Base-by-base conservation (phyloP, 2,113 vertebrate species). In the Heteronetta atricapilla region DNA sequence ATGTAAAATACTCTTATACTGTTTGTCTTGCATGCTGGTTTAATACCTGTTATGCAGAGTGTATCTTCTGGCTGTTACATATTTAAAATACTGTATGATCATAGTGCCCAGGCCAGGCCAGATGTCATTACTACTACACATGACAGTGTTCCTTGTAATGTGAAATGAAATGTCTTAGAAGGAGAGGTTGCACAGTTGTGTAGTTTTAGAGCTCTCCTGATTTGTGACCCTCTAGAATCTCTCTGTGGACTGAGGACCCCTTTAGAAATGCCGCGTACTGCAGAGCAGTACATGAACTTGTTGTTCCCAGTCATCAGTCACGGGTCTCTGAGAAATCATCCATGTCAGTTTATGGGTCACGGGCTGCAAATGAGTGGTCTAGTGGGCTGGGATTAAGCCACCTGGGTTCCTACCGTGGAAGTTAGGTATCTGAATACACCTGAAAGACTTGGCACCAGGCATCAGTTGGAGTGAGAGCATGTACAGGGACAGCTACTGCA, bases 321-420 rank as follows among this genome's bases (percentile, higher is more conserved):
- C 12, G 69, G 48, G 72, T 5, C 10, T n/a, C 26, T 17, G 36
- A 31, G 31, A 86, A 83, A 77, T 74, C 29, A 40, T 46, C n/a
- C 1, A 0, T 8, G 4, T 16, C 7, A 8, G 2, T 60, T 60
- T 80, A 42, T 0, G 1, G 58, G 10, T 88, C 53, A 67, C 31
- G 77, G 29, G 29, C 7, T 77, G 28, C 23, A 50, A 67, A 16
- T 31, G 36, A 59, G 13, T 40, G 38, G 50, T 62, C 26, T 58
- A 42, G 33, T 88, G n/a, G 14, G 53, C 38, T 48, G 40, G n/a
- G 15, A 50, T 77, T 67, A 77, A 73, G 28, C 13, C 75, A 19
- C 33, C 26, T 60, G 59, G 10, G 18, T 38, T 66, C 50, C 26
- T 5, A 50, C 58, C 1, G 11, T 22, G 58, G 33, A 75, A 82